These are phyloP conservation scores for Prietella phreatophila DNA, from an alignment of 2,113 vertebrate genomes.

Conservation along the genomic window DNA sequence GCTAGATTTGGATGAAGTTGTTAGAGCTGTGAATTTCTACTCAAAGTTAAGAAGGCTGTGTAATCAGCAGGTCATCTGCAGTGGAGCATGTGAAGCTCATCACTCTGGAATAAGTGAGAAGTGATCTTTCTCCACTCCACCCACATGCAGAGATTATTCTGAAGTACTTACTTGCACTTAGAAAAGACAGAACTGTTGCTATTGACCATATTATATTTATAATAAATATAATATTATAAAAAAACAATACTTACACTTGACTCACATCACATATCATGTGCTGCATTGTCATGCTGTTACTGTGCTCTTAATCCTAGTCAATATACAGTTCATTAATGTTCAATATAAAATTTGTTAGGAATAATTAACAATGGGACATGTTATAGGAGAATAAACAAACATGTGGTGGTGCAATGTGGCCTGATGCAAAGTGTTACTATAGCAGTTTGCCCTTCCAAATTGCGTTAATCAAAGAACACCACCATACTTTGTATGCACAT, in stretches of 20 bases:
- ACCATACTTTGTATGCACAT: not conserved
- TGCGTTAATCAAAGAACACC: not conserved
- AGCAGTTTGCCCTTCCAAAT: not conserved
- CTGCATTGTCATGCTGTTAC: not conserved
- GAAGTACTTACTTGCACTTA: not conserved
- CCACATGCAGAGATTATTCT: constrained; percentile 20
- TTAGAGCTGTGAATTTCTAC: constrained; percentile 36
- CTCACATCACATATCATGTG: not conserved
- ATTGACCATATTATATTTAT: not conserved
- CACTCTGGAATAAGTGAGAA: constrained; percentile 23
- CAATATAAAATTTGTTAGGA: not conserved
- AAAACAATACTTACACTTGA: not conserved
- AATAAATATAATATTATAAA: too few relatives aligned
- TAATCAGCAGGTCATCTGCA: constrained; percentile 31
- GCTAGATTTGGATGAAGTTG: not conserved
- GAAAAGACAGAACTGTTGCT: not conserved
- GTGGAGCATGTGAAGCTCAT: constrained; percentile 9
- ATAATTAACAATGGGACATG: not conserved
- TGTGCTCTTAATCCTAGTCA: not conserved
- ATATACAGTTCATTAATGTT: not conserved
- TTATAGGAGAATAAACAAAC: not conserved
- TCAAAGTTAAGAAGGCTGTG: constrained; percentile 17
- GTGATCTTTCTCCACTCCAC: not conserved
- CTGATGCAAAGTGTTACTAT: not conserved
- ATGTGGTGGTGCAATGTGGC: not conserved